Evolutionary conservation across 64 coral and sea anemone genomes (phyloP).

Genomic region (Stylophora pistillata): DNA sequence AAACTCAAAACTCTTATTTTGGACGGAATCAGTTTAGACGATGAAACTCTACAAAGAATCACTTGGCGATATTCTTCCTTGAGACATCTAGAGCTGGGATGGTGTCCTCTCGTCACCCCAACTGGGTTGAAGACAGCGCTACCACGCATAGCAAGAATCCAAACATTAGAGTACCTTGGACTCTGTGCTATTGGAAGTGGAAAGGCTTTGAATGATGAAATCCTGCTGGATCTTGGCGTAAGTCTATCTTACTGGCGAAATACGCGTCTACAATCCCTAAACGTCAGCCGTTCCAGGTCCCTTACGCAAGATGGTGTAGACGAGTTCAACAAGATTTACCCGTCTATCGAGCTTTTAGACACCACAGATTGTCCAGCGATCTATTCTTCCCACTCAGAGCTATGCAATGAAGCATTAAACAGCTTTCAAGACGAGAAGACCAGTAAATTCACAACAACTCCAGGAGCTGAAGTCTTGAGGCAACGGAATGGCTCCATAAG

Average conservation of each 20-base stretch:
- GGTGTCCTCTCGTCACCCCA: constrained; percentile 59
- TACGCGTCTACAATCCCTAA: neutral
- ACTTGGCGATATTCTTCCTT: constrained; percentile 49
- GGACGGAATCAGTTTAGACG: constrained; percentile 80
- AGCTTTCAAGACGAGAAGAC: neutral
- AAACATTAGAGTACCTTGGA: constrained; percentile 54
- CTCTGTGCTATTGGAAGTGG: constrained; percentile 42
- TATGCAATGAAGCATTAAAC: neutral
- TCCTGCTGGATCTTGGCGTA: constrained; percentile 18
- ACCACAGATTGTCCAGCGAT: constrained; percentile 35
- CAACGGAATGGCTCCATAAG: constrained; percentile 19
- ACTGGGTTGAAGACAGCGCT: constrained; percentile 33
- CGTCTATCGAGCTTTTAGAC: constrained; percentile 13
- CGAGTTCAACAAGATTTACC: neutral
- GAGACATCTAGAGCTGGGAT: constrained; percentile 72
- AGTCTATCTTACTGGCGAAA: constrained; percentile 20
- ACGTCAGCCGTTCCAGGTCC: constrained; percentile 6
- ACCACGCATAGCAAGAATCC: constrained; percentile 28
- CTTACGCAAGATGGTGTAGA: constrained; percentile 9
- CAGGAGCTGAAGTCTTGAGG: neutral
- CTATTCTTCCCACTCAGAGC: neutral
- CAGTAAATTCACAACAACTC: neutral
- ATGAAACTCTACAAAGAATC: constrained; percentile 28
- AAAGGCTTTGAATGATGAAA: constrained; percentile 27
- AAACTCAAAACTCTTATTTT: constrained; percentile 57